Evolutionary conservation across 1,140 invertebrate species (phyloP).

Genomic region (Leptinotarsa undecemlineata): DNA sequence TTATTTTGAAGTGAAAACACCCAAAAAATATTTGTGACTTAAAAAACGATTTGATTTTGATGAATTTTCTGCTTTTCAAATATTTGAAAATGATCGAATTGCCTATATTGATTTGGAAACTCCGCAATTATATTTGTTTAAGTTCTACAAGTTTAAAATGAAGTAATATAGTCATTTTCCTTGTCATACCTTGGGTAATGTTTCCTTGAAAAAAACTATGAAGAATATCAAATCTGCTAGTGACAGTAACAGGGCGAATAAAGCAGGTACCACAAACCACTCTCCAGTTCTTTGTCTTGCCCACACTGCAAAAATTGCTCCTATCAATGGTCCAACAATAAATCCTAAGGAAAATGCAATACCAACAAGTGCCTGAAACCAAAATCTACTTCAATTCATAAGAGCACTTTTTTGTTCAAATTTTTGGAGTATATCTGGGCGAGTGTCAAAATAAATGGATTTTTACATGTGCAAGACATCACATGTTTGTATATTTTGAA

Average conservation of each 20-base stretch:
- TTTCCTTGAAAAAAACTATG: constrained; percentile 79
- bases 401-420: no score
- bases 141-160: no score
- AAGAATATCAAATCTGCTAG: constrained; percentile 81
- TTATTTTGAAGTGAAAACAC: neutral
- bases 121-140: no score
- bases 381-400: neutral
- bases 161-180: no score
- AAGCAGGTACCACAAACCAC: constrained; percentile 85
- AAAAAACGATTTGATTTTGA: no score
- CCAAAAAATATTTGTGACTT: neutral
- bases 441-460: no score
- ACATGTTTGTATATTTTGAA: no score
- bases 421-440: no score
- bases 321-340: constrained; percentile 92
- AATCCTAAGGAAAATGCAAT: constrained; percentile 98
- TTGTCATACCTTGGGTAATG: constrained; percentile 69
- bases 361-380: constrained; percentile 84
- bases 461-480: no score
- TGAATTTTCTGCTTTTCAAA: no score
- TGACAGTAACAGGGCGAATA: constrained; percentile 81
- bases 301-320: constrained; percentile 84
- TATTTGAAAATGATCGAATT: no score
- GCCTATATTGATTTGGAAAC: no score
- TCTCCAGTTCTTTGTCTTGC: constrained; percentile 63